Percentiles rank a stretch among this genome's conserved stretches.
These are phyloP conservation scores for Oriolus oriolus DNA, from an alignment of 2,113 vertebrate genomes.

Conservation along the genomic window DNA sequence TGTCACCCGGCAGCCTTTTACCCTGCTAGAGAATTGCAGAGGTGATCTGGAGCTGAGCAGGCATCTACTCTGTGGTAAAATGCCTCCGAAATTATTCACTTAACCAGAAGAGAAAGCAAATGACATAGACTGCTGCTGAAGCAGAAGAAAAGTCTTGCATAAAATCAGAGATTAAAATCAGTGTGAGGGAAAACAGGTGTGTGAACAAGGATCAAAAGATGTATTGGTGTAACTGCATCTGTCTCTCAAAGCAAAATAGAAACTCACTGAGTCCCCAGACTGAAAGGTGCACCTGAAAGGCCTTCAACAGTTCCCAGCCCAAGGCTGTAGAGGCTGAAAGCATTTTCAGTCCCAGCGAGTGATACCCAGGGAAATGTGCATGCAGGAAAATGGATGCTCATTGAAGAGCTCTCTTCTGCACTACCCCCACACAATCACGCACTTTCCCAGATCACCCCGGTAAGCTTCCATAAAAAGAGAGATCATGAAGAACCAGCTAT, in stretches of 20 bases:
- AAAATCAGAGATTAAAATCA: neutral
- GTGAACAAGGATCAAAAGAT: neutral
- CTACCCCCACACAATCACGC: rapidly evolving
- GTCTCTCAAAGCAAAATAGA: neutral
- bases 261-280: neutral
- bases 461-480: neutral
- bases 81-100: neutral
- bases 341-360: rapidly evolving
- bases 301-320: neutral
- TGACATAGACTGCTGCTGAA: neutral
- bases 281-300: neutral
- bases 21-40: neutral
- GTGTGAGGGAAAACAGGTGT: neutral
- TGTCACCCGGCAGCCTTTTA: neutral
- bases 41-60: neutral
- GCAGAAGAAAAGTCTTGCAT: neutral
- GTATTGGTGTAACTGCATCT: neutral
- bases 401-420: neutral
- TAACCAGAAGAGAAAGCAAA: neutral
- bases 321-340: neutral
- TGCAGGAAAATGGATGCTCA: neutral
- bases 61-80: neutral
- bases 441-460: neutral
- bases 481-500: neutral
- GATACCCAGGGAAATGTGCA: neutral